Evolutionary conservation across 2,113 vertebrate species (phyloP).

Genomic region (Platanista minor): DNA sequence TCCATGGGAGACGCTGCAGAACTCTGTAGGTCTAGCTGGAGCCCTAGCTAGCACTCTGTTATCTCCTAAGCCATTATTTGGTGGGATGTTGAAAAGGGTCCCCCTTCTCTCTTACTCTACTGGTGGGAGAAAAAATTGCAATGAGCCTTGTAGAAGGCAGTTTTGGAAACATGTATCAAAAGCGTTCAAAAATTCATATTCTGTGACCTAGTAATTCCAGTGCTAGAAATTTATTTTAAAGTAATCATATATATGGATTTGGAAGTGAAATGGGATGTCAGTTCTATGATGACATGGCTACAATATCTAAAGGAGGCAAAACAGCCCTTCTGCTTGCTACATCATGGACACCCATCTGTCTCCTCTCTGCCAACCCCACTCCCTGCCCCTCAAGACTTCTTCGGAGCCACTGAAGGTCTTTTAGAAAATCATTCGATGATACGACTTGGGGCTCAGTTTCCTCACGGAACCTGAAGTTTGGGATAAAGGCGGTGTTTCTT

Average conservation of each 20-base stretch:
- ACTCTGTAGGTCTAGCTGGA: not conserved
- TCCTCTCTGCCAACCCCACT: accelerated
- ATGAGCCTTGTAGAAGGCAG: not conserved
- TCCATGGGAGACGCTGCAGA: not conserved
- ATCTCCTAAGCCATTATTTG: not conserved
- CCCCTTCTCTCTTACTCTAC: not conserved
- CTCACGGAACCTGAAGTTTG: not conserved
- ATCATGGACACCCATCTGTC: not conserved
- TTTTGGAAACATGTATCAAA: not conserved
- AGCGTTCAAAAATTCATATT: not conserved
- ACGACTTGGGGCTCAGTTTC: not conserved
- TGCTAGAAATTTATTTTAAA: not conserved
- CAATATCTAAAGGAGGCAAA: not conserved
- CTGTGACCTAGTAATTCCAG: not conserved
- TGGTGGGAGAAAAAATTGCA: not conserved
- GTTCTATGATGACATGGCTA: not conserved
- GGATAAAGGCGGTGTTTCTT: not conserved
- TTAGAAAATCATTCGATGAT: not conserved
- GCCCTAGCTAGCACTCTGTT: not conserved
- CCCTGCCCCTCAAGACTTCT: not conserved
- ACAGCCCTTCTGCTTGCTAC: not conserved
- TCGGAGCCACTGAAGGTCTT: not conserved
- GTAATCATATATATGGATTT: not conserved
- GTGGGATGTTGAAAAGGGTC: not conserved
- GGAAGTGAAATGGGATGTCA: not conserved